phyloP scores from a whole-genome alignment of 1,140 invertebrate genomes.

The Papilio xuthus region DNA sequence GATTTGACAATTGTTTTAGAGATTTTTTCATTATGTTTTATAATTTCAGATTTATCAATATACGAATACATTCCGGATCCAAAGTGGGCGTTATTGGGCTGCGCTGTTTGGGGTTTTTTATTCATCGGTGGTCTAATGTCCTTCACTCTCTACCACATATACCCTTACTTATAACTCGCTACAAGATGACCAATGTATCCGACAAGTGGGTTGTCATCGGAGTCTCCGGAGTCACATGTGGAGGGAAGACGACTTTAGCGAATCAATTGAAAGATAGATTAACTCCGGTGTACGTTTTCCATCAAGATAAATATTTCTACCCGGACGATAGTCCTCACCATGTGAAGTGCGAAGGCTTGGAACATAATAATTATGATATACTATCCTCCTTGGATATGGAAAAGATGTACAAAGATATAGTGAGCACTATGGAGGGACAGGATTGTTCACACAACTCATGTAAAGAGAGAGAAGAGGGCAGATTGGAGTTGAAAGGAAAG shows the following conservation, averaged over 20 bases:
- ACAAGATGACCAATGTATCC: conserved; percentile 44
- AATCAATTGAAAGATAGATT: conserved; percentile 81
- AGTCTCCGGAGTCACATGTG: conserved; percentile 89
- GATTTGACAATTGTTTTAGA: too few species aligned
- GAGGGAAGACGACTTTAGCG: conserved; percentile 90
- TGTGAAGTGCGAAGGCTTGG: conserved; percentile 83
- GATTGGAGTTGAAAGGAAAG: conserved; percentile 58
- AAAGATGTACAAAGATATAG: conserved; percentile 84
- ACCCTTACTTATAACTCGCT: conserved; percentile 61
- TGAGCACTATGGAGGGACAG: conserved; percentile 67
- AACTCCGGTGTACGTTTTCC: conserved; percentile 83
- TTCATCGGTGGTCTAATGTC: conserved; percentile 85
- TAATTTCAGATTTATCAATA: conserved; percentile 81
- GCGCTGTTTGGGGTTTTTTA: conserved; percentile 83
- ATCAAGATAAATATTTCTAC: conserved; percentile 91
- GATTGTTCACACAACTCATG: conserved; percentile 46
- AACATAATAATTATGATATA: conserved; percentile 91
- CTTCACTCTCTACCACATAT: conserved; percentile 85
- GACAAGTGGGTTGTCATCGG: conserved; percentile 87
- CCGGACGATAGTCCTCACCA: conserved; percentile 86
- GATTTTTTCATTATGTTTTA: not conserved
- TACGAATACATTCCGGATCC: conserved; percentile 84
- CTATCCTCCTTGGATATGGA: conserved; percentile 89
- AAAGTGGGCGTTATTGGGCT: conserved; percentile 83
- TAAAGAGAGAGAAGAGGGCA: conserved; percentile 41